These are phyloP conservation scores for Tribolium castaneum DNA, from an alignment of 1,140 invertebrate species.

Conservation along the genomic window DNA sequence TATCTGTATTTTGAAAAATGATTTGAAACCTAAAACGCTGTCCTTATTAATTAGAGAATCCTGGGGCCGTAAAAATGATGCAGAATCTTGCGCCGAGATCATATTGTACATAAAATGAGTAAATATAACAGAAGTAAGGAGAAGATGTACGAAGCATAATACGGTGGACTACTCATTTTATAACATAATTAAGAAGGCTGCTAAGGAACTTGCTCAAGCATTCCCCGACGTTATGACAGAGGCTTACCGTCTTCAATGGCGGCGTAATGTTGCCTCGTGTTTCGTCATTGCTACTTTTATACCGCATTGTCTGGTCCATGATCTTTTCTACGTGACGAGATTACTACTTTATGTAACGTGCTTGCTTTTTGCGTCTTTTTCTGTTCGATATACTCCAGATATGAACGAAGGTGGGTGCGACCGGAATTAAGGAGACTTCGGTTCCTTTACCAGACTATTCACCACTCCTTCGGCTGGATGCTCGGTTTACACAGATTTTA, in stretches of 20 bases:
- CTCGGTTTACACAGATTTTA: slow-evolving; percentile 20
- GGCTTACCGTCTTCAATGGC: slow-evolving; percentile 30
- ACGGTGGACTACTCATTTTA: slow-evolving; percentile 35
- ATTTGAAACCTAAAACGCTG: background rate
- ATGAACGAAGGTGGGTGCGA: slow-evolving; percentile 42
- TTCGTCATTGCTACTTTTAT: slow-evolving; percentile 55
- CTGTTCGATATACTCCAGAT: slow-evolving; percentile 36
- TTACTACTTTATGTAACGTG: slow-evolving; percentile 44
- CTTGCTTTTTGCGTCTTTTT: slow-evolving; percentile 40
- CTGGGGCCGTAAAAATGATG: slow-evolving; percentile 13
- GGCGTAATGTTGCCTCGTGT: slow-evolving; percentile 48
- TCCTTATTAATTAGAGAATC: slow-evolving; percentile 18
- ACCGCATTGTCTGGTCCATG: slow-evolving; percentile 49
- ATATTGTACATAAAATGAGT: slow-evolving; percentile 22
- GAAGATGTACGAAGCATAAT: slow-evolving; percentile 20
- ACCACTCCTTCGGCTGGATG: slow-evolving; percentile 29
- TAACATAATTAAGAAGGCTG: slow-evolving; percentile 32
- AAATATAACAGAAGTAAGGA: slow-evolving; percentile 9
- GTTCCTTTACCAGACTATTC: slow-evolving; percentile 16
- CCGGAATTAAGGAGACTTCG: slow-evolving; percentile 40
- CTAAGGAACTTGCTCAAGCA: slow-evolving; percentile 32
- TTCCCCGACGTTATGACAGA: slow-evolving; percentile 31
- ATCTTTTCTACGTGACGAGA: slow-evolving; percentile 49
- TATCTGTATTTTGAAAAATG: too few relatives aligned
- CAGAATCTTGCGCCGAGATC: slow-evolving; percentile 10